Base-by-base conservation (phyloP, 1,140 invertebrate species). In the Pantala flavescens region DNA sequence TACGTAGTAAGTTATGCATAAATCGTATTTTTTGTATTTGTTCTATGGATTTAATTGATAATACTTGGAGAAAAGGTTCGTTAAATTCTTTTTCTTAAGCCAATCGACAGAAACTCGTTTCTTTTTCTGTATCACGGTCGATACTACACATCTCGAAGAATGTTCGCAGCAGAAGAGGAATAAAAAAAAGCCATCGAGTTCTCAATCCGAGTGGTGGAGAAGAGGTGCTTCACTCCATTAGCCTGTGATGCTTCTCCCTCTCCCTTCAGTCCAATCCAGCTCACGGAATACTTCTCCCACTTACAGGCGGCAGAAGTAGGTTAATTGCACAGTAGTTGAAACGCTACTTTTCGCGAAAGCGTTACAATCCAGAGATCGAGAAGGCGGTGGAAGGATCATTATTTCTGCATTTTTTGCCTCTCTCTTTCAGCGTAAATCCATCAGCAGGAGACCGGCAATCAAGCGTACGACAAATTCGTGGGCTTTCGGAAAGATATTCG, bases 321-420 rank as follows among this genome's bases (percentile, higher is more conserved):
- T 63, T 63, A 63, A 63, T 63, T 63, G 49, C 49, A 63, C 49
- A 63, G 49, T 63, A 63, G 49, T 63, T 63, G 49, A 63, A 63
- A 63, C 49, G 49, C 49, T 63, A 63, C 49, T 63, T 63, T 63
- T 63, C 49, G 49, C 49, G 49, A 63, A 21, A 63, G 49, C 49
- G 16, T 63, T 63, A 63, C 49, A 63, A 63, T 63, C 49, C 49
- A 63, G 49, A 63, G 49, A 63, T 19, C 16, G 49, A 63, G 49
- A 63, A 12, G 14, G 49, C 1, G 49, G 49, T 7, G 49, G 49
- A 63, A 21, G 12, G 49, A 63, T 63, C 49, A 63, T 63, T 63
- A 63, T 63, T 21, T 63, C n/a, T 63, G 28, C 9, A 36, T 63
- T 63, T 63, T 21, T 19, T 63, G 49, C 49, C 16, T 19, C 16